A percentile compares a stretch with the other conserved stretches of the same genome.
These are phyloP conservation scores for Chiridota heheva DNA, from an alignment of 35 echinoderm and acorn worm species.

Conservation along the genomic window DNA sequence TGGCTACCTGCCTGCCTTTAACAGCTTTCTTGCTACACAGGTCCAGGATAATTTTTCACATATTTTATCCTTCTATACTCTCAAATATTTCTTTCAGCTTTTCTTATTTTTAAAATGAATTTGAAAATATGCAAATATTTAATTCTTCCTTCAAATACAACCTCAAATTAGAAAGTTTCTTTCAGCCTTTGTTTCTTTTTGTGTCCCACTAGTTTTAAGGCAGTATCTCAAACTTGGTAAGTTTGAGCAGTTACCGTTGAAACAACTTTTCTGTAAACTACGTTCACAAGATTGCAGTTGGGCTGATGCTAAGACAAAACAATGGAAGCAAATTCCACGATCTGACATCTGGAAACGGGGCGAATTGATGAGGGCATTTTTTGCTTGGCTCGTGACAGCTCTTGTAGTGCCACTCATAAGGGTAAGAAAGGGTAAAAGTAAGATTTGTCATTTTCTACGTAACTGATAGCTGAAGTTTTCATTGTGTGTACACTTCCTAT, in stretches of 20 bases:
- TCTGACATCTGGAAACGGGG: not conserved
- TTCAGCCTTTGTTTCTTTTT: not conserved
- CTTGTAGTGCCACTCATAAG: slow-evolving; percentile 8
- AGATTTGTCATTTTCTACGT: too few relatives aligned
- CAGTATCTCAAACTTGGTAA: not conserved
- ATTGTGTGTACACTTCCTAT: too few relatives aligned
- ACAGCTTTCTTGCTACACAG: too few relatives aligned
- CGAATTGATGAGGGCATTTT: not conserved
- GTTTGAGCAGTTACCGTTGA: not conserved
- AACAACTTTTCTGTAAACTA: not conserved
- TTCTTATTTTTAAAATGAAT: not conserved
- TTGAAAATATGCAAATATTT: slow-evolving; percentile 23
- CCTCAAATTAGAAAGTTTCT: not conserved
- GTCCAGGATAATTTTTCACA: not conserved
- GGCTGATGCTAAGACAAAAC: not conserved
- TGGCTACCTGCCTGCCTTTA: too few relatives aligned
- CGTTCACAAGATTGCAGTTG: slow-evolving; percentile 2
- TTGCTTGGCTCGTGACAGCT: slow-evolving; percentile 10
- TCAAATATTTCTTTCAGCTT: not conserved
- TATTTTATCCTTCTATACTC: not conserved
- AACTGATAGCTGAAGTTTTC: too few relatives aligned
- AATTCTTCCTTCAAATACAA: slow-evolving; percentile 11
- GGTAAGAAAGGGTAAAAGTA: too few relatives aligned
- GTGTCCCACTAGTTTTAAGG: not conserved
- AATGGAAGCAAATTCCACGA: slow-evolving; percentile 7